Evolutionary conservation across 2,888 invertebrate species (phyloP).

Genomic region (Mythimna lalbum): DNA sequence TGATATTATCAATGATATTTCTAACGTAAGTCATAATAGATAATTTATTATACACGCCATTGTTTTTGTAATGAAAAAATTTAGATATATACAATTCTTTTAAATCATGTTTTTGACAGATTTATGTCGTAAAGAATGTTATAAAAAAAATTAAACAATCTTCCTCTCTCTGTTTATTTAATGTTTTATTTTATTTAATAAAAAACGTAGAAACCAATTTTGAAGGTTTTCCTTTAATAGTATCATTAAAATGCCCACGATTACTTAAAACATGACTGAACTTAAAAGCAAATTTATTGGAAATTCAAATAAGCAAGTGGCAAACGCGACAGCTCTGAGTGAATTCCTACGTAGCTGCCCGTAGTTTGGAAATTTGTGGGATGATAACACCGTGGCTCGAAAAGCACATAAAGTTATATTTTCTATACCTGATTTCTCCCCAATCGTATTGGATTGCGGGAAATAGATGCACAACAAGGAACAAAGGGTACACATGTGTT

Average conservation of each 20-base stretch:
- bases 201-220: not conserved
- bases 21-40: slow-evolving; percentile 20
- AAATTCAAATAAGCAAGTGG: no score
- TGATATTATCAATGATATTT: slow-evolving; percentile 9
- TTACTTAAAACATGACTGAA: no score
- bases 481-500: no score
- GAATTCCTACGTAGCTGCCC: no score
- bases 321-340: no score
- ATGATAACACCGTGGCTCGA: no score
- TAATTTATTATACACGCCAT: slow-evolving; percentile 11
- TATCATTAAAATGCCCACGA: not conserved
- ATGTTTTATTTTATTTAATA: not conserved
- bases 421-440: no score
- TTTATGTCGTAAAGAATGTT: slow-evolving; percentile 5
- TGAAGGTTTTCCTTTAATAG: not conserved
- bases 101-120: not conserved
- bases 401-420: no score
- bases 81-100: slow-evolving; percentile 27
- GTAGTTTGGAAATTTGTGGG: no score
- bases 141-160: not conserved
- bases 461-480: no score
- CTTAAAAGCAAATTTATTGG: no score
- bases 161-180: not conserved
- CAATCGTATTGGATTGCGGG: no score
- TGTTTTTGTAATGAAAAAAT: slow-evolving; percentile 26